A percentile compares a stretch with the other conserved stretches of the same genome.
phyloP scores from a whole-genome alignment of 2,797 vertebrate genomes.

The Coreius guichenoti region DNA sequence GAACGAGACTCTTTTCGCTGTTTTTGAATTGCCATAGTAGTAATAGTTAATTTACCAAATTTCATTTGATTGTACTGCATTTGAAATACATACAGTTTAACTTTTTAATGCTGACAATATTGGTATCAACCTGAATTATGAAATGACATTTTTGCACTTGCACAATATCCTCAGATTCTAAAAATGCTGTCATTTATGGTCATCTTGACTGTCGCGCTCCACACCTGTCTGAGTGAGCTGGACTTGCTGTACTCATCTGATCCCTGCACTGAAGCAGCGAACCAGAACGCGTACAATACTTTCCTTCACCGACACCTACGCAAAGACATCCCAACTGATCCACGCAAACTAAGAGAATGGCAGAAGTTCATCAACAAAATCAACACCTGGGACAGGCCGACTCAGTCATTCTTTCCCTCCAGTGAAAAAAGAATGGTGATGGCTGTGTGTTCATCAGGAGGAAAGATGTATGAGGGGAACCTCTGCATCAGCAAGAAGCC shows the following conservation, averaged over 20 bases:
- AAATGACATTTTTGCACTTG: not conserved
- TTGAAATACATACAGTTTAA: not conserved
- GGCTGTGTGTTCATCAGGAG: no score
- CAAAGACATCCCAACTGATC: no score
- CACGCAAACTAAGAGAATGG: no score
- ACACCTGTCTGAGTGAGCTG: not conserved
- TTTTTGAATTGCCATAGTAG: not conserved
- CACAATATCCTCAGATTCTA: not conserved
- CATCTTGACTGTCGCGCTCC: not conserved
- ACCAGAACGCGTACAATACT: fast-evolving
- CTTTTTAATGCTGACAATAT: not conserved
- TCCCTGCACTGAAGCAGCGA: not conserved
- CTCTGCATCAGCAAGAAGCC: no score
- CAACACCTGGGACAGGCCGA: no score
- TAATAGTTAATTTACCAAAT: not conserved
- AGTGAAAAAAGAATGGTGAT: no score
- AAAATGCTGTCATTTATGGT: not conserved
- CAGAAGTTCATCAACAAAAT: no score
- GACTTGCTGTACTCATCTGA: not conserved
- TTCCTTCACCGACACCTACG: no score
- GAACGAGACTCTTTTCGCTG: not conserved
- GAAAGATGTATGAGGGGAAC: no score
- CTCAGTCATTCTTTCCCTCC: no score
- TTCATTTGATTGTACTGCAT: not conserved
- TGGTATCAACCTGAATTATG: not conserved